Evolutionary conservation across 2,888 invertebrate genomes (phyloP).

Genomic region (Therioaphis trifolii): DNA sequence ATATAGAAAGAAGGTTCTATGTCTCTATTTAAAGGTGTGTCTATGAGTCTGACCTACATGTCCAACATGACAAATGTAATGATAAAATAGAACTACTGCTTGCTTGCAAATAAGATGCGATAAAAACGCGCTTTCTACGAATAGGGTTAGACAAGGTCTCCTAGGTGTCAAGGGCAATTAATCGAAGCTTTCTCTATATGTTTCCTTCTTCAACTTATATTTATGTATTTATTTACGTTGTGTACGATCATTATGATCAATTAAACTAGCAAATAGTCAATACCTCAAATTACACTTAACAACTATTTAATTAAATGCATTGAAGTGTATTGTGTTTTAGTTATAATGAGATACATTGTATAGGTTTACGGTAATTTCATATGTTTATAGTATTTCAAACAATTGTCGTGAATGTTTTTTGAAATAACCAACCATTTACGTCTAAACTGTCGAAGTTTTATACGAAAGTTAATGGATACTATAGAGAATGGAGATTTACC

Average conservation of each 20-base stretch:
- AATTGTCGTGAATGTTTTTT: not conserved
- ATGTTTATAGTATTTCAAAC: not conserved
- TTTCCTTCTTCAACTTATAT: conserved; percentile 23
- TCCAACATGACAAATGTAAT: conserved; percentile 37
- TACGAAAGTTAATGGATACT: not conserved
- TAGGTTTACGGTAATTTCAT: not conserved
- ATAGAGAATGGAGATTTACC: not conserved
- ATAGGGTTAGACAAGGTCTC: conserved; percentile 38
- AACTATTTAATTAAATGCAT: not conserved
- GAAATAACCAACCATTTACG: conserved; percentile 5
- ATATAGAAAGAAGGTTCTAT: not conserved
- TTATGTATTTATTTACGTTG: not conserved
- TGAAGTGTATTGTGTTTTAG: not conserved
- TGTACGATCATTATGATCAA: not conserved
- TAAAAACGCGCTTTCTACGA: conserved; percentile 13
- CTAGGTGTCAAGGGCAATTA: conserved; percentile 41
- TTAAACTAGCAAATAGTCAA: not conserved
- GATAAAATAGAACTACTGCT: conserved; percentile 28
- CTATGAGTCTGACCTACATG: conserved; percentile 35
- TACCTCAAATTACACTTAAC: not conserved
- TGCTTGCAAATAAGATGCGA: conserved; percentile 19
- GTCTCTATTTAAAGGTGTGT: conserved; percentile 43
- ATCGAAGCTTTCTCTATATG: conserved; percentile 30
- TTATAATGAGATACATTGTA: not conserved
- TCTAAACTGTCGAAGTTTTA: not conserved